Conservation (phyloP, 2,113 vertebrate genomes). For the Oriolus oriolus region DNA sequence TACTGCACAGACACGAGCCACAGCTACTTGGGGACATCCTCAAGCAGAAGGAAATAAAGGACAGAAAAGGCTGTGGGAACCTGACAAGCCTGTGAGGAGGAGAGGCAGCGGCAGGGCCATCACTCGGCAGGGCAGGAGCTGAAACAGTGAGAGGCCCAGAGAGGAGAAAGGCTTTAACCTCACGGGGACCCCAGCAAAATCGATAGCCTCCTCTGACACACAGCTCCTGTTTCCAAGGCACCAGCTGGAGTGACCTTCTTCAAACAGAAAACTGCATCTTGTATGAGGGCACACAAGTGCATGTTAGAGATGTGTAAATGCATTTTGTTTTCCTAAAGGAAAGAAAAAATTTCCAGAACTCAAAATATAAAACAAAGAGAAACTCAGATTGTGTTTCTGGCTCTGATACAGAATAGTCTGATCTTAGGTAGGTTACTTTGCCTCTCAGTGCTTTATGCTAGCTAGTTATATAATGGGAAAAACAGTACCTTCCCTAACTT, state of each 20-base stretch:
- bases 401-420: not conserved
- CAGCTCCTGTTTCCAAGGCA: not conserved
- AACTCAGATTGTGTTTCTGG: not conserved
- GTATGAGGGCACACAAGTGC: not conserved
- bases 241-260: not conserved
- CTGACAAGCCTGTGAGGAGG: not conserved
- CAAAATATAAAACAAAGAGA: not conserved
- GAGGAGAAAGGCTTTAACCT: not conserved
- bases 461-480: not conserved
- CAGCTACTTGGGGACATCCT: not conserved
- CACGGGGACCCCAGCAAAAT: not conserved
- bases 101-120: not conserved
- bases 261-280: not conserved
- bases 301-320: not conserved
- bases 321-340: not conserved
- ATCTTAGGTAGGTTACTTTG: not conserved
- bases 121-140: not conserved
- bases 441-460: not conserved
- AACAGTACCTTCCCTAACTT: constrained; percentile 19
- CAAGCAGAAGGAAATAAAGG: not conserved
- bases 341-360: not conserved
- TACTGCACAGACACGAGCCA: not conserved
- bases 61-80: not conserved
- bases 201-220: not conserved
- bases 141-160: not conserved